Conservation (phyloP, 2,797 vertebrate genomes). For the Pseudomugil gertrudae region DNA sequence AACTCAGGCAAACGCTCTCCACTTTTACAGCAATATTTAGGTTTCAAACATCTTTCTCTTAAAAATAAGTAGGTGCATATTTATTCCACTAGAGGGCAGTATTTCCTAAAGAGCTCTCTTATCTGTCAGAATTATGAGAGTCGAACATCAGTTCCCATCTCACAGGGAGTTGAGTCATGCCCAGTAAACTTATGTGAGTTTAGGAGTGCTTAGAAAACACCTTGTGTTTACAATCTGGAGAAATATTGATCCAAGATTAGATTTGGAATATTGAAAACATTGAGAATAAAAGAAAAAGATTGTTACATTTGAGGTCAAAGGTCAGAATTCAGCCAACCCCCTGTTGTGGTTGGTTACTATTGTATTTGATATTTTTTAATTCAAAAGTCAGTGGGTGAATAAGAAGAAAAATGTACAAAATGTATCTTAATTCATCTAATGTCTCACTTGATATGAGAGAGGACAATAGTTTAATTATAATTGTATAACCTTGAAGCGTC, state of each 20-base stretch:
- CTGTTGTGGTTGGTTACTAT: conserved; percentile 31
- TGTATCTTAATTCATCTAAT: not conserved
- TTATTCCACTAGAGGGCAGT: conserved; percentile 56
- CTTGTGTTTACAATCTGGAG: not conserved
- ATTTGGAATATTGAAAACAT: too few species aligned
- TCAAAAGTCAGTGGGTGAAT: not conserved
- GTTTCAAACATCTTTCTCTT: not conserved
- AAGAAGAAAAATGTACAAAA: not conserved
- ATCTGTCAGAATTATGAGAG: not conserved
- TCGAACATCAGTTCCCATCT: not conserved
- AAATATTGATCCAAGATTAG: not conserved
- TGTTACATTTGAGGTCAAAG: conserved; percentile 28
- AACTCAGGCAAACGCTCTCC: not conserved
- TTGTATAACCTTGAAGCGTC: too few species aligned
- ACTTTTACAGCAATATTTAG: not conserved
- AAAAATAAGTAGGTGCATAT: not conserved
- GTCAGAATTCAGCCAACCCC: conserved; percentile 28
- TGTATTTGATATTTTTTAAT: conserved; percentile 8
- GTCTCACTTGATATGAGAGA: not conserved
- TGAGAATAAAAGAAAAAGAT: too few species aligned
- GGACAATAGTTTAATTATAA: conserved; percentile 11
- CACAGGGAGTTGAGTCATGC: not conserved
- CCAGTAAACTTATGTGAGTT: conserved; percentile 17
- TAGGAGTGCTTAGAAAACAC: not conserved
- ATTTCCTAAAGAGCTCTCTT: conserved; percentile 39